Conservation (phyloP, 2,888 invertebrate species). For the Hydrotaea cyrtoneurina region DNA sequence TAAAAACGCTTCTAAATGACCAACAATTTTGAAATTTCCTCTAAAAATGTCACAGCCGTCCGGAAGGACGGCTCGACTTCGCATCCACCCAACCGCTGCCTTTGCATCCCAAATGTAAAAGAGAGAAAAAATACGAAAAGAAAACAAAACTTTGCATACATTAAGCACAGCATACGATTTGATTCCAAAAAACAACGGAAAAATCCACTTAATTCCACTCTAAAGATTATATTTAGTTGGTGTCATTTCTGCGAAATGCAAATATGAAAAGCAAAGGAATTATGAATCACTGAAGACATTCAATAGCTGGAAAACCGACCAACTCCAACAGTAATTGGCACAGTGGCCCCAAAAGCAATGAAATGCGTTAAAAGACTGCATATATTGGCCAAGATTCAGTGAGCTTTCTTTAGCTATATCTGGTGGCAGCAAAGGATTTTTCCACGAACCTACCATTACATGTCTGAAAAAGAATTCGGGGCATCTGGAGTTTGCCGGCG, state of each 20-base stretch:
- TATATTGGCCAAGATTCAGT: too few relatives aligned
- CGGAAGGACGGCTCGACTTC: background rate
- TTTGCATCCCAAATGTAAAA: background rate
- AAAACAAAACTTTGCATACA: constrained; percentile 8
- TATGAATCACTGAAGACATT: background rate
- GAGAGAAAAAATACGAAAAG: background rate
- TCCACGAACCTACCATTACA: too few relatives aligned
- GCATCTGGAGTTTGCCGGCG: too few relatives aligned
- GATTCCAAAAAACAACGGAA: background rate
- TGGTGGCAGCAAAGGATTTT: too few relatives aligned
- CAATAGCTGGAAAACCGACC: background rate
- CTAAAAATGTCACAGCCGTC: constrained; percentile 49
- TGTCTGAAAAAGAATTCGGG: too few relatives aligned
- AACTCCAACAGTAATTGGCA: background rate
- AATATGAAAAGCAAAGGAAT: background rate
- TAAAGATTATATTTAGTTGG: background rate
- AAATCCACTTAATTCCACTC: background rate
- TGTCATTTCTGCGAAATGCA: background rate
- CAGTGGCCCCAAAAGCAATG: background rate
- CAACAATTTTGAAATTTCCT: constrained; percentile 58
- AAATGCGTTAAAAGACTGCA: too few relatives aligned
- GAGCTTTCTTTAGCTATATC: too few relatives aligned
- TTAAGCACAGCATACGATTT: constrained; percentile 7
- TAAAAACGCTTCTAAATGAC: constrained; percentile 53
- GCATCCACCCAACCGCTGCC: background rate